A percentile compares a stretch with the other conserved stretches of the same genome.
Conservation (phyloP, 2,888 invertebrate species). For the Beris chalybata region DNA sequence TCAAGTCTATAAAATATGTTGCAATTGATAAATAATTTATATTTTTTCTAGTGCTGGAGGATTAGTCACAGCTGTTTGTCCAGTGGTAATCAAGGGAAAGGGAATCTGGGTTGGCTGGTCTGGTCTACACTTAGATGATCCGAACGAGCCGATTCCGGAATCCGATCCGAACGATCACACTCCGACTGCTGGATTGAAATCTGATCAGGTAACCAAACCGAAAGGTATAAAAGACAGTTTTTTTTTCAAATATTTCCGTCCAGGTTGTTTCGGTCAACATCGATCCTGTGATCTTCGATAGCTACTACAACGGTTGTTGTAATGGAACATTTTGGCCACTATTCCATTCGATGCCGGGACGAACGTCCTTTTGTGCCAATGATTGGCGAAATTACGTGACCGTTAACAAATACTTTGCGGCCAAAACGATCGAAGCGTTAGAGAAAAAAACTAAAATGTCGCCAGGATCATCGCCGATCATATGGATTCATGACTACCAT, state of each 20-base stretch:
- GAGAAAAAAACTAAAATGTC: conserved; percentile 60
- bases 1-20: too few relatives aligned
- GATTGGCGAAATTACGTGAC: conserved; percentile 81
- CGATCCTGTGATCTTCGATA: conserved; percentile 75
- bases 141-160: conserved; percentile 79
- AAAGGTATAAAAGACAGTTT: background rate
- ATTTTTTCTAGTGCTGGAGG: conserved; percentile 74
- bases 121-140: conserved; percentile 78
- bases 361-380: conserved; percentile 79
- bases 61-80: conserved; percentile 86
- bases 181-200: conserved; percentile 82
- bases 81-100: conserved; percentile 80
- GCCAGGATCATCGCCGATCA: conserved; percentile 64
- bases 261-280: conserved; percentile 81
- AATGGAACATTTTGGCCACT: conserved; percentile 92
- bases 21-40: background rate
- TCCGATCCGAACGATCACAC: conserved; percentile 83
- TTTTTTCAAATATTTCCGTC: background rate
- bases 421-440: conserved; percentile 73
- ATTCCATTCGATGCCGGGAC: conserved; percentile 90
- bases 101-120: conserved; percentile 94
- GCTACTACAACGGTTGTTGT: conserved; percentile 90
- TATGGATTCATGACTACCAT: conserved; percentile 96
- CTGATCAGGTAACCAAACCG: conserved; percentile 69
- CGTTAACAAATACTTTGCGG: conserved; percentile 81